Percentiles rank a stretch among this genome's conserved stretches.
phyloP scores from a whole-genome alignment of 1,140 invertebrate genomes.

The Trinorchestia longiramus region DNA sequence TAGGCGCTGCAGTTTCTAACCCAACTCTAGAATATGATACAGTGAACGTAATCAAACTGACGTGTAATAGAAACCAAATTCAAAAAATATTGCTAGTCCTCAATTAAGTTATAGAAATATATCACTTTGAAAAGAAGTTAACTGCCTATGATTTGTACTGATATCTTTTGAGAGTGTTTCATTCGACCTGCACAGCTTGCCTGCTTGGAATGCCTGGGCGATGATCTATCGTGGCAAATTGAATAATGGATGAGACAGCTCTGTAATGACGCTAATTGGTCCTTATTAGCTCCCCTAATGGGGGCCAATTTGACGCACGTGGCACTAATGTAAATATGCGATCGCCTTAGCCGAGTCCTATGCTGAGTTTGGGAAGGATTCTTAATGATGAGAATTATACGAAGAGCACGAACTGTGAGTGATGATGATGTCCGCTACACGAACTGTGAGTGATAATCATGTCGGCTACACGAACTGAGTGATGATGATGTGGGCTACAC shows the following conservation, averaged over 20 bases:
- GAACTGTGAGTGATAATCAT: neutral
- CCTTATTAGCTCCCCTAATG: slow-evolving; percentile 46
- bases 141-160: neutral
- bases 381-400: neutral
- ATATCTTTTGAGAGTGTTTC: neutral
- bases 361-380: neutral
- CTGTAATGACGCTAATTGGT: slow-evolving; percentile 36
- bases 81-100: neutral
- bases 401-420: neutral
- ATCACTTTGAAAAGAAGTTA: neutral
- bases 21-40: neutral
- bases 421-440: neutral
- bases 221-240: slow-evolving; percentile 27
- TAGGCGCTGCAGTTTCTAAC: too few species aligned
- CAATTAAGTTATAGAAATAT: neutral
- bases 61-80: neutral
- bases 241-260: slow-evolving; percentile 17
- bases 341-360: neutral
- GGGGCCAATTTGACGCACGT: neutral
- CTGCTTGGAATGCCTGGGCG: slow-evolving; percentile 20
- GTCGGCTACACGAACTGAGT: neutral
- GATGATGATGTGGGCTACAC: neutral
- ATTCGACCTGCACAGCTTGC: neutral
- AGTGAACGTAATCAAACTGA: neutral
- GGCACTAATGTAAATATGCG: slow-evolving; percentile 28